Conservation (phyloP, 2,888 invertebrate genomes). For the Panopea generosa region DNA sequence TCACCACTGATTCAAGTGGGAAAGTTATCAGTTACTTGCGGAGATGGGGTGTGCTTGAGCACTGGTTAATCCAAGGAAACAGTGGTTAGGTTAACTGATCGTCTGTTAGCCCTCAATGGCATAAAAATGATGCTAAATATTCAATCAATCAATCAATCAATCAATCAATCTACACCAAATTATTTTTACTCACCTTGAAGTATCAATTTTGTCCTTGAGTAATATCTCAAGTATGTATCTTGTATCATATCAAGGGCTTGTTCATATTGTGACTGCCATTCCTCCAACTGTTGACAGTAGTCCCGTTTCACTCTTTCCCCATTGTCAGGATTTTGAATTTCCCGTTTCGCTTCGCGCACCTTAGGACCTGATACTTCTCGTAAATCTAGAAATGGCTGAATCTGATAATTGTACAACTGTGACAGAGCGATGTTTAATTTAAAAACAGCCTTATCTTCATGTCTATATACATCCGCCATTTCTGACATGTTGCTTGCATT, state of each 20-base stretch:
- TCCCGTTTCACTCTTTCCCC: slow-evolving; percentile 81
- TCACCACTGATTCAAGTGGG: too few species aligned
- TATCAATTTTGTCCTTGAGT: slow-evolving; percentile 72
- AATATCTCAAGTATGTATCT: slow-evolving; percentile 82
- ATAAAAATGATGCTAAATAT: too few species aligned
- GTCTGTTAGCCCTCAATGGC: too few species aligned
- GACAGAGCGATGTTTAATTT: slow-evolving; percentile 81
- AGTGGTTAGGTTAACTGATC: too few species aligned
- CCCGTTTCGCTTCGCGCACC: slow-evolving; percentile 80
- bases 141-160: neutral
- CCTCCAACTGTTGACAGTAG: slow-evolving; percentile 77
- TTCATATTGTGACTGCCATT: slow-evolving; percentile 84
- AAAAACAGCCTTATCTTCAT: slow-evolving; percentile 82
- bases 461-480: slow-evolving; percentile 80
- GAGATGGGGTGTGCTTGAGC: too few species aligned
- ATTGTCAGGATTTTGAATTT: slow-evolving; percentile 79
- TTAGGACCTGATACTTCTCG: slow-evolving; percentile 80
- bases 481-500: slow-evolving; percentile 82
- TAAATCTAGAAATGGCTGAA: slow-evolving; percentile 84
- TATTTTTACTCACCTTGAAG: slow-evolving; percentile 34
- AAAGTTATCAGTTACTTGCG: too few species aligned
- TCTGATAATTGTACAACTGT: slow-evolving; percentile 84
- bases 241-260: slow-evolving; percentile 83
- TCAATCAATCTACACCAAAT: neutral
- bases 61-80: too few species aligned